phyloP scores from a whole-genome alignment of 2,888 invertebrate species.

The Lithophane socia region DNA sequence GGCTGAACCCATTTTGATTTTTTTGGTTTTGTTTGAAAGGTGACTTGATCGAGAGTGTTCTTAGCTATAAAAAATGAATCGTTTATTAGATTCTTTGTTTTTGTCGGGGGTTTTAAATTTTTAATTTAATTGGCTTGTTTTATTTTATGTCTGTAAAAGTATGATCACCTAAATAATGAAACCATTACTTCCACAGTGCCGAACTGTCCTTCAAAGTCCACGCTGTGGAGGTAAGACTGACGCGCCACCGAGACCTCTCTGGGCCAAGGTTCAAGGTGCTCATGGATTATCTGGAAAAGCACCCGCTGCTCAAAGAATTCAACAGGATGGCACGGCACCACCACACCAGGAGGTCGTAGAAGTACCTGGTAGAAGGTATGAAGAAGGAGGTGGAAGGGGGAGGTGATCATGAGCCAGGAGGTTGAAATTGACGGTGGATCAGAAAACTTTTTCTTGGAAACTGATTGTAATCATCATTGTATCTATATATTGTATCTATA shows the following conservation, averaged over 20 bases:
- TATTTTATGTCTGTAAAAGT: not conserved
- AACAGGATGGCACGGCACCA: constrained; percentile 70
- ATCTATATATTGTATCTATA: no score
- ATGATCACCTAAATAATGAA: not conserved
- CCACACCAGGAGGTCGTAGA: constrained; percentile 12
- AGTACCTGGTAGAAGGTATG: not conserved
- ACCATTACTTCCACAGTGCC: constrained; percentile 73
- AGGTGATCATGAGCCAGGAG: not conserved
- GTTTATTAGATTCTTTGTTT: no score
- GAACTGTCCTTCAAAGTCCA: constrained; percentile 89
- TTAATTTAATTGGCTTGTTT: no score
- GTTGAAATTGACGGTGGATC: not conserved
- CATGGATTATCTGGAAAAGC: constrained; percentile 82
- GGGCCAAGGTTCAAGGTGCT: constrained; percentile 84
- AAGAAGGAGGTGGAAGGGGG: no score
- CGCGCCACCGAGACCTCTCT: constrained; percentile 91
- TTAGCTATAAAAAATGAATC: no score
- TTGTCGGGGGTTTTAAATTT: no score
- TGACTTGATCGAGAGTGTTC: no score
- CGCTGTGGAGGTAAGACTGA: constrained; percentile 91
- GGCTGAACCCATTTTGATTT: no score
- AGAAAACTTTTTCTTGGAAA: not conserved
- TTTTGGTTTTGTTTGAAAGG: no score
- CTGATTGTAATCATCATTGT: not conserved
- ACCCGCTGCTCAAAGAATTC: constrained; percentile 83